These are phyloP conservation scores for Sciaenops ocellatus DNA, from an alignment of 2,797 vertebrate genomes.

Conservation along the genomic window DNA sequence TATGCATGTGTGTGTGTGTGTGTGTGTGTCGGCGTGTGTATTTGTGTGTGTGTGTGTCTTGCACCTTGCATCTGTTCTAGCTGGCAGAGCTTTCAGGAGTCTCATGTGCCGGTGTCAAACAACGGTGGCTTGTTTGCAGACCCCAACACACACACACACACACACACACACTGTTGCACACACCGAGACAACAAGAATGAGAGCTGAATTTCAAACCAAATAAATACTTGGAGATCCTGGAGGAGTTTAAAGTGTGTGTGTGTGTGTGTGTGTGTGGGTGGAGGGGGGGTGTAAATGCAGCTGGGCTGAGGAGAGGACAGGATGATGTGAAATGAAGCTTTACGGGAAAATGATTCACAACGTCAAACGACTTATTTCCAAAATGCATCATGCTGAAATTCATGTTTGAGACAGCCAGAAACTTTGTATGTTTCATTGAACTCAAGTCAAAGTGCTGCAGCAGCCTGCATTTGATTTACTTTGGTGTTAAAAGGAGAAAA, in stretches of 20 bases:
- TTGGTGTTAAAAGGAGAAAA: too few relatives aligned
- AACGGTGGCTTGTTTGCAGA: slow-evolving; percentile 78
- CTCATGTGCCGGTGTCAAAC: slow-evolving; percentile 70
- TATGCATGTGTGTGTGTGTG: neutral
- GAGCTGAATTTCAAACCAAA: slow-evolving; percentile 43
- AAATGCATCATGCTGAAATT: slow-evolving; percentile 4
- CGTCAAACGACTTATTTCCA: slow-evolving; percentile 5
- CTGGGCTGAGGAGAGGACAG: slow-evolving; percentile 18
- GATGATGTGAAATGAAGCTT: slow-evolving; percentile 32
- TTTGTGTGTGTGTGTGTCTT: slow-evolving; percentile 36
- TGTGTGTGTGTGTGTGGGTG: too few relatives aligned
- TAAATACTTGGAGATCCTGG: slow-evolving; percentile 23
- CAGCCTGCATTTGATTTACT: too few relatives aligned
- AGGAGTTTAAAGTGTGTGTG: slow-evolving; percentile 27
- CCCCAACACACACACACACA: slow-evolving; percentile 57
- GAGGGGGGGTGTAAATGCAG: neutral
- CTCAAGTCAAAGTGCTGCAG: neutral
- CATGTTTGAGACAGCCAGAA: neutral
- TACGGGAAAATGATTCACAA: slow-evolving; percentile 15
- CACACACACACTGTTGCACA: slow-evolving; percentile 19
- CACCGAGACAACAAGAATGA: slow-evolving; percentile 12
- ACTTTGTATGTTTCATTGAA: neutral
- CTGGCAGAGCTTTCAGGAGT: slow-evolving; percentile 68
- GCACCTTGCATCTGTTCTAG: slow-evolving; percentile 76
- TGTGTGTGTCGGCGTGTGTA: slow-evolving; percentile 2